A percentile compares a stretch with the other conserved stretches of the same genome.
phyloP scores from a whole-genome alignment of 1,140 invertebrate species.

The Luehdorfia chinensis region DNA sequence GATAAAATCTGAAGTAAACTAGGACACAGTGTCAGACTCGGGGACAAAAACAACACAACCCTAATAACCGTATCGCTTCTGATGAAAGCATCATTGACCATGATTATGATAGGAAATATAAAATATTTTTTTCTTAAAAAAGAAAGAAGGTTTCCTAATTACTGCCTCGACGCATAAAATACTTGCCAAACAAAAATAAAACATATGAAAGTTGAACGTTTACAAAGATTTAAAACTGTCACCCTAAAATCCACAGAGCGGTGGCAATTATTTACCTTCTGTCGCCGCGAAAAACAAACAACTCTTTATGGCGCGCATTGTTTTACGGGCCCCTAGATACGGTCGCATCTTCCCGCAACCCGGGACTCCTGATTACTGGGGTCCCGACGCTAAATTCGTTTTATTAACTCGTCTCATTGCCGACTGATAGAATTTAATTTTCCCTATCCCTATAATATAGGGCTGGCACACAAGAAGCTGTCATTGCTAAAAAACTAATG shows the following conservation, averaged over 20 bases:
- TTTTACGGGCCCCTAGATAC: conserved; percentile 41
- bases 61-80: too few species aligned
- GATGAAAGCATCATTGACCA: too few species aligned
- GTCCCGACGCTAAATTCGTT: conserved; percentile 61
- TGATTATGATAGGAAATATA: too few species aligned
- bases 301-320: conserved; percentile 55
- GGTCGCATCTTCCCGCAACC: conserved; percentile 30
- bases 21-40: too few species aligned
- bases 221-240: conserved; percentile 34
- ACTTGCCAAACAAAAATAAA: too few species aligned
- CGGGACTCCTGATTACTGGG: conserved; percentile 46
- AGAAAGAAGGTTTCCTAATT: too few species aligned
- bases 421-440: conserved; percentile 70
- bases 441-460: conserved; percentile 41
- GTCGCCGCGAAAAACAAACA: conserved; percentile 49
- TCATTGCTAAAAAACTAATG: not conserved
- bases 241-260: conserved; percentile 37
- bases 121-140: too few species aligned
- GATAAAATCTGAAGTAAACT: too few species aligned
- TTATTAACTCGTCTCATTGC: conserved; percentile 72
- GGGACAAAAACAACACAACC: too few species aligned
- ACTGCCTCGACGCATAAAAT: too few species aligned
- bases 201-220: conserved; percentile 17
- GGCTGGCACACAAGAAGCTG: conserved; percentile 27
- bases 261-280: conserved; percentile 55